Evolutionary conservation across 2,797 vertebrate genomes (phyloP).

Genomic region (Calcarius lapponicus): DNA sequence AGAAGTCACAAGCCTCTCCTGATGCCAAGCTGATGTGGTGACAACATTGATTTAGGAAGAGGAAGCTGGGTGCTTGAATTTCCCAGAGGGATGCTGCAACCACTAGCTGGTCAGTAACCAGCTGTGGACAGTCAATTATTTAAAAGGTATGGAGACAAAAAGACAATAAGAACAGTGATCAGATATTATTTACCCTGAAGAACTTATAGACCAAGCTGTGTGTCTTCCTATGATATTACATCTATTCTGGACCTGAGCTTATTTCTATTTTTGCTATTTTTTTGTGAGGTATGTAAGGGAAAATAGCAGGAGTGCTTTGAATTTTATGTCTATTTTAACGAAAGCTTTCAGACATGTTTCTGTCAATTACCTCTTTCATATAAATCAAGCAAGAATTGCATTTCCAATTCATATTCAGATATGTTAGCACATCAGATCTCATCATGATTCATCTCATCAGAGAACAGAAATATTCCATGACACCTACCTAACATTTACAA

Average conservation of each 20-base stretch:
- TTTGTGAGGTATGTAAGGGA: neutral
- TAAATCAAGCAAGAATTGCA: neutral
- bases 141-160: neutral
- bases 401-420: neutral
- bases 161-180: neutral
- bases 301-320: neutral
- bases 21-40: neutral
- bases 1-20: neutral
- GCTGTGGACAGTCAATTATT: neutral
- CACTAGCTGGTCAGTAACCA: neutral
- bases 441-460: neutral
- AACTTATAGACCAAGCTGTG: neutral
- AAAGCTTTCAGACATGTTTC: neutral
- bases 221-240: neutral
- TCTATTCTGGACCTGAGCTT: neutral
- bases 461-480: neutral
- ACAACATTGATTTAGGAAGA: neutral
- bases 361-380: neutral
- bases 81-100: neutral
- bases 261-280: neutral
- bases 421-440: neutral
- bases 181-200: neutral
- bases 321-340: neutral
- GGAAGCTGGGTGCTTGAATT: neutral
- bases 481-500: neutral